Evolutionary conservation across 2,888 invertebrate species (phyloP).

Genomic region (Eristalis intricaria): DNA sequence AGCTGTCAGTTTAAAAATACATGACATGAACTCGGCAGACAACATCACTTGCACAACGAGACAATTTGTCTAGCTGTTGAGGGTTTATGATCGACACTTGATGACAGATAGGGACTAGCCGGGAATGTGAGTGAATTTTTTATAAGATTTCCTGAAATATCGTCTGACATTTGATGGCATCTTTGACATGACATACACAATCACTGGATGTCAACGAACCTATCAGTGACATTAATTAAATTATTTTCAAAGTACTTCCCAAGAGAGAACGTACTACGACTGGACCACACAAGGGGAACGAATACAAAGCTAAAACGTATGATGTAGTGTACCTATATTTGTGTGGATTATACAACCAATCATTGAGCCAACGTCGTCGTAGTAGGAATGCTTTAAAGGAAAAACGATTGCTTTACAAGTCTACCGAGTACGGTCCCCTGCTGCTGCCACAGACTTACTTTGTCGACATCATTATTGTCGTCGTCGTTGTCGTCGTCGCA

Average conservation of each 20-base stretch:
- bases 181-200: neutral
- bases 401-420: neutral
- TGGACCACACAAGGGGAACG: constrained; percentile 48
- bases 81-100: neutral
- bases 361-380: too few species aligned
- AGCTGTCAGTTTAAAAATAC: neutral
- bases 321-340: too few species aligned
- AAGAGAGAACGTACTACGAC: neutral
- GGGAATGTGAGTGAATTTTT: neutral
- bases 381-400: neutral
- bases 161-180: neutral
- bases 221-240: constrained; percentile 10
- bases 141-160: too few species aligned
- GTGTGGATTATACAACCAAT: neutral
- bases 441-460: neutral
- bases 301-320: neutral
- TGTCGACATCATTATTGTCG: neutral
- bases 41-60: neutral
- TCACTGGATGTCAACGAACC: constrained; percentile 25
- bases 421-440: neutral
- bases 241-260: constrained; percentile 5
- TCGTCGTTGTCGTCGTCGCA: constrained; percentile 2
- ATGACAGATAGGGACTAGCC: neutral
- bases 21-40: neutral
- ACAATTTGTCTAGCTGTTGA: neutral